A percentile compares a stretch with the other conserved stretches of the same genome.
Conservation (phyloP, 2,888 invertebrate genomes). For the Lochmaea capreae region DNA sequence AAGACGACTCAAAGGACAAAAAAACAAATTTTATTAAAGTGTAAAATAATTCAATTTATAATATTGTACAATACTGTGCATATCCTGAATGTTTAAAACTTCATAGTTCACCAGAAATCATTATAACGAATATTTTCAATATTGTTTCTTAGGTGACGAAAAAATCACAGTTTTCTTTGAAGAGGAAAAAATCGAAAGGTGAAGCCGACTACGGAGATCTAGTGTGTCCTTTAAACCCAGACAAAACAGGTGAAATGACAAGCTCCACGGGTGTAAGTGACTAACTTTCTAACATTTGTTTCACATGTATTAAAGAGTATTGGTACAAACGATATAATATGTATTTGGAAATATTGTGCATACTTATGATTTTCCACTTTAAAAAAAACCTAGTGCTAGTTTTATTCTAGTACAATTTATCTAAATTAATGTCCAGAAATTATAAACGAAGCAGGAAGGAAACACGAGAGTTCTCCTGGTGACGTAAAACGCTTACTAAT, state of each 20-base stretch:
- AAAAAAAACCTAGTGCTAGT: neutral
- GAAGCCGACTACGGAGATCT: conserved; percentile 87
- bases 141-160: conserved; percentile 76
- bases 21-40: no score
- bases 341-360: neutral
- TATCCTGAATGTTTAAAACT: no score
- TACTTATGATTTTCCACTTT: neutral
- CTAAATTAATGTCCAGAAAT: no score
- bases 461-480: no score
- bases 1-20: no score
- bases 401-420: no score
- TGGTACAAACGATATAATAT: neutral
- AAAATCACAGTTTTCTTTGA: conserved; percentile 88
- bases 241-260: conserved; percentile 66
- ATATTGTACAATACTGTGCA: no score
- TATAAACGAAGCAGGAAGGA: no score
- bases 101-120: no score
- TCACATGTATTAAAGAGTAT: conserved; percentile 28
- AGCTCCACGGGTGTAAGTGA: conserved; percentile 67
- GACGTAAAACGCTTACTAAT: no score
- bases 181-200: conserved; percentile 84
- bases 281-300: conserved; percentile 59
- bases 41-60: no score
- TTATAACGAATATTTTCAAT: neutral
- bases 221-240: conserved; percentile 82